These are phyloP conservation scores for Euthynnus affinis DNA, from an alignment of 2,797 vertebrate species.

Conservation along the genomic window DNA sequence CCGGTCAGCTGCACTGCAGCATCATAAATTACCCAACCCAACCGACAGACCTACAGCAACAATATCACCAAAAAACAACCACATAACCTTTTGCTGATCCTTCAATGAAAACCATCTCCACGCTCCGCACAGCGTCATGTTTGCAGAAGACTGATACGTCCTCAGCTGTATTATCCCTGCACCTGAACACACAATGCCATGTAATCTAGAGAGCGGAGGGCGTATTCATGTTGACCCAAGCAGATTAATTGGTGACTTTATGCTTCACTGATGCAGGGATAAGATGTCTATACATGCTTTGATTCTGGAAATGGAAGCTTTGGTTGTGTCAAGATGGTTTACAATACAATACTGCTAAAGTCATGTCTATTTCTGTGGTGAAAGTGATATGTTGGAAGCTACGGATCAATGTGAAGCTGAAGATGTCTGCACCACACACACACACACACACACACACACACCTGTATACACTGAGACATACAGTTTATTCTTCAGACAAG, in stretches of 20 bases:
- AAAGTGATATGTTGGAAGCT: constrained; percentile 38
- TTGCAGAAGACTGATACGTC: constrained; percentile 39
- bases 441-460: neutral
- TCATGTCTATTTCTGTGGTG: neutral
- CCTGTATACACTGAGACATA: neutral
- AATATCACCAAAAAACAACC: constrained; percentile 28
- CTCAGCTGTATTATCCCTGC: constrained; percentile 25
- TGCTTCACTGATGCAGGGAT: constrained; percentile 51
- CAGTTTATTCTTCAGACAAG: neutral
- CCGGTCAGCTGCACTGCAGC: constrained; percentile 71
- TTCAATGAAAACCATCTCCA: constrained; percentile 8
- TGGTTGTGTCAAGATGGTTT: constrained; percentile 8
- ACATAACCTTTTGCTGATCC: constrained; percentile 18
- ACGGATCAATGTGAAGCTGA: constrained; percentile 30
- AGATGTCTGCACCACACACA: neutral
- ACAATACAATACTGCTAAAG: constrained; percentile 12
- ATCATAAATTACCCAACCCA: constrained; percentile 63
- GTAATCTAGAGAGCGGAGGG: constrained; percentile 17
- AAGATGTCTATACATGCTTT: constrained; percentile 46
- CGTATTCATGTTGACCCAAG: constrained; percentile 59
- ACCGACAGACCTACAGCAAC: constrained; percentile 33
- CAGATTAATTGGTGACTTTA: constrained; percentile 59
- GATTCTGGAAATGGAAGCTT: constrained; percentile 48
- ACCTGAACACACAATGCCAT: constrained; percentile 59
- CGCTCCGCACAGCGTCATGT: constrained; percentile 10